These are phyloP conservation scores for Anthoscopus minutus DNA, from an alignment of 2,113 vertebrate genomes.

Conservation along the genomic window DNA sequence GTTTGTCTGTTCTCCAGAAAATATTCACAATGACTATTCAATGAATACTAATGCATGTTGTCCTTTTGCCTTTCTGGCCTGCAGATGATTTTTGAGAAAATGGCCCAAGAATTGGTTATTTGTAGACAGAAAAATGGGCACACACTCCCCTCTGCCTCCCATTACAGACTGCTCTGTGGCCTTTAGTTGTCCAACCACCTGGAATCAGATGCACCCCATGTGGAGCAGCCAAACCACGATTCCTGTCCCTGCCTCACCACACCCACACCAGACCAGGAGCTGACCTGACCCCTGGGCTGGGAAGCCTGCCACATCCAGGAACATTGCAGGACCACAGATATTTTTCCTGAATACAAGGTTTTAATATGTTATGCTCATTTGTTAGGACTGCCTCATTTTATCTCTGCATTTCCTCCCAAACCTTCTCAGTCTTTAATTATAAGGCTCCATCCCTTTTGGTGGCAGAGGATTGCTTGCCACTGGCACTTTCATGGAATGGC, in stretches of 20 bases:
- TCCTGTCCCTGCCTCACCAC: background rate
- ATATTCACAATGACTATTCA: background rate
- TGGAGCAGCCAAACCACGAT: background rate
- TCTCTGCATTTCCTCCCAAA: background rate
- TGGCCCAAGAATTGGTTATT: background rate
- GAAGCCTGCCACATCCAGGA: background rate
- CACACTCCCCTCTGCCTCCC: background rate
- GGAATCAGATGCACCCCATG: accelerated
- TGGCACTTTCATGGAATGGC: conserved; percentile 28
- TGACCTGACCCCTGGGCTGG: background rate
- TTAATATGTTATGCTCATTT: background rate
- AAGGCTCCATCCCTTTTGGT: background rate
- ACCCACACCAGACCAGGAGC: too few relatives aligned
- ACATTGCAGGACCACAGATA: accelerated
- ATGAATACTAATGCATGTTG: background rate
- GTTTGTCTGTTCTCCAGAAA: background rate
- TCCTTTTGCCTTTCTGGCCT: background rate
- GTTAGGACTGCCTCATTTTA: background rate
- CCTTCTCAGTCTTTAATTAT: background rate
- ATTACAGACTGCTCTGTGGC: background rate
- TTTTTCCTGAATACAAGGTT: background rate
- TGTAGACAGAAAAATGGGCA: background rate
- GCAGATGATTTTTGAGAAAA: background rate
- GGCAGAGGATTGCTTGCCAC: background rate
- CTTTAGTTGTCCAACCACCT: background rate